Evolutionary conservation across 2,113 vertebrate genomes (phyloP).

Genomic region (Crotalus tigris): DNA sequence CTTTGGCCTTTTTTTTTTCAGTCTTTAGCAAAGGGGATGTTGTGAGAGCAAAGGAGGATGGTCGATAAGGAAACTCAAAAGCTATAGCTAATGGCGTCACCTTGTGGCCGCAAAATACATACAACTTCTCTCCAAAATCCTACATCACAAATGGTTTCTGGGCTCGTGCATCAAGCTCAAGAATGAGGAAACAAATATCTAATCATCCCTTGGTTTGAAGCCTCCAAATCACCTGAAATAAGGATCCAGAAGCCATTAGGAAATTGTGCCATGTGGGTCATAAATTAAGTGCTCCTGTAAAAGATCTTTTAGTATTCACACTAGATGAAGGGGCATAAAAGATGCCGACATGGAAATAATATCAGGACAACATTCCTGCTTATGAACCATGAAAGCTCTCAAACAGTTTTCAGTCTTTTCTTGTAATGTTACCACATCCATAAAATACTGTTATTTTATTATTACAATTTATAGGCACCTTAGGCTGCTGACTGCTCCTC

Average conservation of each 20-base stretch:
- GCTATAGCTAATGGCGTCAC: slow-evolving; percentile 49
- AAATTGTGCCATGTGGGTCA: neutral
- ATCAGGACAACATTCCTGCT: neutral
- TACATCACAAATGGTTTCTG: neutral
- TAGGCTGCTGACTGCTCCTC: neutral
- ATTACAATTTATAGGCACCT: neutral
- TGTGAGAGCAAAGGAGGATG: neutral
- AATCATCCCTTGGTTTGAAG: neutral
- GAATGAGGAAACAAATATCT: neutral
- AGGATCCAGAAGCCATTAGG: neutral
- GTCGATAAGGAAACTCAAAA: neutral
- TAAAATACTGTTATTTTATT: slow-evolving; percentile 26
- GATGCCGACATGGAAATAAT: rapidly evolving
- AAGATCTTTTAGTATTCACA: neutral
- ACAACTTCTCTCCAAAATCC: neutral
- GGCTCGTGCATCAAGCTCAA: neutral
- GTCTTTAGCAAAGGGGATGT: neutral
- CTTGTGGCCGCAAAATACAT: slow-evolving; percentile 55
- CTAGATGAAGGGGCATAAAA: neutral
- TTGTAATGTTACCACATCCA: slow-evolving; percentile 13
- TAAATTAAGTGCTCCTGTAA: rapidly evolving
- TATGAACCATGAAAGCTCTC: neutral
- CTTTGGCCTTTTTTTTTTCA: neutral
- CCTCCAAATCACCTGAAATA: neutral
- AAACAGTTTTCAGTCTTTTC: neutral